A percentile compares a stretch with the other conserved stretches of the same genome.
phyloP scores from a whole-genome alignment of 2,113 vertebrate genomes.

The Panthera uncia region DNA sequence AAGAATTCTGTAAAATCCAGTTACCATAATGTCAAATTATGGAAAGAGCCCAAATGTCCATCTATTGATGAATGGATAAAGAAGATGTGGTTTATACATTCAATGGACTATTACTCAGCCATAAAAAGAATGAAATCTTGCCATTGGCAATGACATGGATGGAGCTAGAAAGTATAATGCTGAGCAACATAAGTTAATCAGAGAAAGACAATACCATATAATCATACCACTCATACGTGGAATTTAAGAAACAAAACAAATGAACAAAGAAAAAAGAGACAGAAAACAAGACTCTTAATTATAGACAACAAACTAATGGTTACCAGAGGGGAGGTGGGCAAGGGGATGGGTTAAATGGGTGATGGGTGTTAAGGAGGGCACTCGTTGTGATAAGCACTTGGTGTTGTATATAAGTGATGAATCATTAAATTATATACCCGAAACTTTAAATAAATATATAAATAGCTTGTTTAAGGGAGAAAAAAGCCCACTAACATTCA shows the following conservation, averaged over 20 bases:
- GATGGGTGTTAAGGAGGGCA: background rate
- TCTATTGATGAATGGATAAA: background rate
- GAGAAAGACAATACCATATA: too few species aligned
- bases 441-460: background rate
- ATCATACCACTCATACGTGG: too few species aligned
- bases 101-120: background rate
- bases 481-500: background rate
- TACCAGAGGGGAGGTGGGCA: background rate
- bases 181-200: too few species aligned
- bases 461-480: background rate
- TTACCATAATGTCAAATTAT: background rate
- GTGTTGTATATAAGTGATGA: background rate
- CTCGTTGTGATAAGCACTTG: background rate
- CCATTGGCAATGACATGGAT: background rate
- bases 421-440: background rate
- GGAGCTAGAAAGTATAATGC: background rate
- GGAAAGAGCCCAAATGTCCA: background rate
- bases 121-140: background rate
- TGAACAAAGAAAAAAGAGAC: background rate
- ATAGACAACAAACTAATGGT: background rate
- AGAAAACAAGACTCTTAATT: background rate
- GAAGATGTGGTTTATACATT: background rate
- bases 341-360: background rate
- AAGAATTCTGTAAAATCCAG: slow-evolving; percentile 25
- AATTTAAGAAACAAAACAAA: background rate